phyloP scores from a whole-genome alignment of 2,888 invertebrate species.

The Oegoconia quadripuncta region DNA sequence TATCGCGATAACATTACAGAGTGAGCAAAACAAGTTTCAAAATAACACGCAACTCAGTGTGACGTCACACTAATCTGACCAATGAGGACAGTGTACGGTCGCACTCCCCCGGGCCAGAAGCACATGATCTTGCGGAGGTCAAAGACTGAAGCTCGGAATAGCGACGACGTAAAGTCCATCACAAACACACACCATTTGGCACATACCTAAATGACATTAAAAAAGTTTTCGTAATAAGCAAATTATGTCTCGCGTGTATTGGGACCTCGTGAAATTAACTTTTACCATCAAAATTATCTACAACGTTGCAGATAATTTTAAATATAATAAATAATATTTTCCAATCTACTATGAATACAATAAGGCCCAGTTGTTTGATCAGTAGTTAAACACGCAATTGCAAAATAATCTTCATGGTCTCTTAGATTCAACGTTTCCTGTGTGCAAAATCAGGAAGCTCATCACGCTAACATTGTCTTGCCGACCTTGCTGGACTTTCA shows the following conservation, averaged over 20 bases:
- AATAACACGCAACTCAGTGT: slow-evolving; percentile 47
- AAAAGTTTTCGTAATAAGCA: not conserved
- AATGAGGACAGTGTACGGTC: slow-evolving; percentile 42
- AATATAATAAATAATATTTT: too few relatives aligned
- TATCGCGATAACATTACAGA: slow-evolving; percentile 50
- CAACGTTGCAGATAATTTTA: too few relatives aligned
- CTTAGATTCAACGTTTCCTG: too few relatives aligned
- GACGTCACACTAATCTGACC: slow-evolving; percentile 54
- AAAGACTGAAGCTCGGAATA: slow-evolving; percentile 44
- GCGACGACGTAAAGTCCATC: slow-evolving; percentile 18
- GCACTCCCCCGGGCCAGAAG: slow-evolving; percentile 59
- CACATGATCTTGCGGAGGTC: slow-evolving; percentile 53
- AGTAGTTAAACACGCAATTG: too few relatives aligned
- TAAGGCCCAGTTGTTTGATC: too few relatives aligned
- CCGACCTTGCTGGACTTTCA: slow-evolving; percentile 18
- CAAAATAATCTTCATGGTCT: too few relatives aligned
- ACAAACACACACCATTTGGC: slow-evolving; percentile 16
- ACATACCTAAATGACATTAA: not conserved
- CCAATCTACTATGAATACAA: too few relatives aligned
- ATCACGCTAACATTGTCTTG: slow-evolving; percentile 25
- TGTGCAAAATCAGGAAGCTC: not conserved
- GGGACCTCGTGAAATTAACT: too few relatives aligned
- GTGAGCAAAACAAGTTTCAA: slow-evolving; percentile 45
- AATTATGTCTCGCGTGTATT: not conserved
- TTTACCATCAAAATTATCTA: too few relatives aligned